Conservation (phyloP, 2,797 vertebrate genomes). For the Darevskia nairensis region DNA sequence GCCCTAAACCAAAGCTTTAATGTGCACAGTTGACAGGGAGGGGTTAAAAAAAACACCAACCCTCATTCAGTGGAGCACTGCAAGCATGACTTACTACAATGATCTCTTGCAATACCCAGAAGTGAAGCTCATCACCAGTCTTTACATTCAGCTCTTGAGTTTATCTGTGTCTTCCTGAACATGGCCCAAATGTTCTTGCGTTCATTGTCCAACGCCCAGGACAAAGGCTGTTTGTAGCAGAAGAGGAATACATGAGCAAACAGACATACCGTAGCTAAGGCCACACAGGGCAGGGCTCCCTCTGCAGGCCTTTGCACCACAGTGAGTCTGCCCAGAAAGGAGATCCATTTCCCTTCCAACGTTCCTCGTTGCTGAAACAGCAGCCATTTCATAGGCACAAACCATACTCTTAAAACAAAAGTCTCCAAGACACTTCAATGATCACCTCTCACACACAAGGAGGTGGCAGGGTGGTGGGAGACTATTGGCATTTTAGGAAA, state of each 20-base stretch:
- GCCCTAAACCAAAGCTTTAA: neutral
- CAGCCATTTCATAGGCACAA: neutral
- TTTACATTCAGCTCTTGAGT: neutral
- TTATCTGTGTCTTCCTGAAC: neutral
- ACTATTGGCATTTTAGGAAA: neutral
- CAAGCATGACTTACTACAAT: neutral
- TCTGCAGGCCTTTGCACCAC: constrained; percentile 74
- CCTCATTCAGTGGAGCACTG: neutral
- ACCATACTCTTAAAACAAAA: neutral
- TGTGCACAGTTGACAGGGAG: neutral
- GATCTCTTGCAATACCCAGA: neutral
- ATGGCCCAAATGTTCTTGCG: neutral
- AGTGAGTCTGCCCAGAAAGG: constrained; percentile 8
- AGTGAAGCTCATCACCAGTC: neutral
- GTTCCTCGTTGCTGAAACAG: neutral
- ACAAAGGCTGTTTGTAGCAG: constrained; percentile 26
- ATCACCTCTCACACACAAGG: neutral
- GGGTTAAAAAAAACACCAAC: neutral
- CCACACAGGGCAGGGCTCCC: constrained; percentile 84
- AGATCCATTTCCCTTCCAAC: neutral
- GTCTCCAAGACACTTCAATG: neutral
- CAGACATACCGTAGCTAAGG: constrained; percentile 58
- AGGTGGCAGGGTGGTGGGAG: neutral
- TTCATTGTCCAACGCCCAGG: neutral
- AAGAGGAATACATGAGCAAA: constrained; percentile 71